Percentiles rank a stretch among this genome's conserved stretches.
phyloP scores from a whole-genome alignment of 2,797 vertebrate species.

The Dendrocincla tyrannina region DNA sequence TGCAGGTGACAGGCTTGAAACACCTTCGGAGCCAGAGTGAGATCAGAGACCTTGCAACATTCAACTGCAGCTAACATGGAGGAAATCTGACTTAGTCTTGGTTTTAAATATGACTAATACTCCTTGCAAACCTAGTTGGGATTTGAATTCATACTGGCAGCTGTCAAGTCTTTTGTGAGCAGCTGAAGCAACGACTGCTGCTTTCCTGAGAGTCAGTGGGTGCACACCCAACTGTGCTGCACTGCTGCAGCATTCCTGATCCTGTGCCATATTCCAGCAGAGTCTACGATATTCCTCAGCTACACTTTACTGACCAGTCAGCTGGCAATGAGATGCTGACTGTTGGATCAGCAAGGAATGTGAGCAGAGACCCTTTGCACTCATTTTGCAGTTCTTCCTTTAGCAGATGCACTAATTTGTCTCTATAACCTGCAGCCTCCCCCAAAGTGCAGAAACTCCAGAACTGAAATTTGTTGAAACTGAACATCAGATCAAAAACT shows the following conservation, averaged over 20 bases:
- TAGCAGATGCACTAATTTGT: neutral
- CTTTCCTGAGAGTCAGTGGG: neutral
- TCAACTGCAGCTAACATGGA: neutral
- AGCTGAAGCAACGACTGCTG: neutral
- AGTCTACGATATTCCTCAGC: neutral
- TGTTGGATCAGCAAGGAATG: neutral
- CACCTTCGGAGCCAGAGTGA: rapidly evolving
- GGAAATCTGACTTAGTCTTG: neutral
- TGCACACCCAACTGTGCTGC: rapidly evolving
- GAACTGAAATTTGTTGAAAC: neutral
- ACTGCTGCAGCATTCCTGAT: neutral
- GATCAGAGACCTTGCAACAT: neutral
- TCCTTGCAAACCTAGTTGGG: neutral
- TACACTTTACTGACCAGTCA: rapidly evolving
- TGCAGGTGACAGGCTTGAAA: neutral
- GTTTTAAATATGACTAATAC: neutral
- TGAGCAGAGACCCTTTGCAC: neutral
- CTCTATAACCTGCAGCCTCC: neutral
- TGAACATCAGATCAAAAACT: neutral
- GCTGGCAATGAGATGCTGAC: neutral
- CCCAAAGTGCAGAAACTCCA: neutral
- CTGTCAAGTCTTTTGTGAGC: neutral
- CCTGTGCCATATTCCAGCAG: rapidly evolving
- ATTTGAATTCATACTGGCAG: neutral
- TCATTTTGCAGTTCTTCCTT: neutral